phyloP scores from a whole-genome alignment of 2,888 invertebrate genomes.

The Xanthia togata region DNA sequence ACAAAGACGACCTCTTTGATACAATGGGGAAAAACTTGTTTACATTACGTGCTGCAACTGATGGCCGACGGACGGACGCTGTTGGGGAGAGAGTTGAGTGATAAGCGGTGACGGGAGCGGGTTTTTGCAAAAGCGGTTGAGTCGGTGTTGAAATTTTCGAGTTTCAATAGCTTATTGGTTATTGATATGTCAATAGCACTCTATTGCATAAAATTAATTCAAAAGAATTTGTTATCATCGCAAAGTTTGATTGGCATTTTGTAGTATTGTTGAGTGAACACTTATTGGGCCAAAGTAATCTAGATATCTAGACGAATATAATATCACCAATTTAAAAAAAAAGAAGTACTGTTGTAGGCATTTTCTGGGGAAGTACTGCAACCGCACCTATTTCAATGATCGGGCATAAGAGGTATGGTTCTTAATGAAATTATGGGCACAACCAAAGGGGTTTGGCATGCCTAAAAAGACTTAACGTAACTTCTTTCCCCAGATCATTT shows the following conservation, averaged over 20 bases:
- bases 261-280: neutral
- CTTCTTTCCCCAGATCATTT: neutral
- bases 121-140: neutral
- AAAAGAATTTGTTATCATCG: neutral
- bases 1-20: constrained; percentile 78
- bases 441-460: too few species aligned
- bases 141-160: neutral
- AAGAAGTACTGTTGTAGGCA: neutral
- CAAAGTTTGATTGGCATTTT: neutral
- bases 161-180: neutral
- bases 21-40: constrained; percentile 82
- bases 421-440: neutral
- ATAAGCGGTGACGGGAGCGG: constrained; percentile 19
- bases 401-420: too few species aligned
- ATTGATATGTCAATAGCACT: neutral
- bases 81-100: constrained; percentile 65
- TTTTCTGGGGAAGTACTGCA: neutral
- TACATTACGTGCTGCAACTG: constrained; percentile 82
- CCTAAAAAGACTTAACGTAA: neutral
- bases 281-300: neutral
- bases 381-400: too few species aligned
- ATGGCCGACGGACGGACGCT: constrained; percentile 75
- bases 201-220: neutral
- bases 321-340: neutral
- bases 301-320: neutral